Conservation (phyloP, 2,113 vertebrate genomes). For the Odocoileus hemionus region DNA sequence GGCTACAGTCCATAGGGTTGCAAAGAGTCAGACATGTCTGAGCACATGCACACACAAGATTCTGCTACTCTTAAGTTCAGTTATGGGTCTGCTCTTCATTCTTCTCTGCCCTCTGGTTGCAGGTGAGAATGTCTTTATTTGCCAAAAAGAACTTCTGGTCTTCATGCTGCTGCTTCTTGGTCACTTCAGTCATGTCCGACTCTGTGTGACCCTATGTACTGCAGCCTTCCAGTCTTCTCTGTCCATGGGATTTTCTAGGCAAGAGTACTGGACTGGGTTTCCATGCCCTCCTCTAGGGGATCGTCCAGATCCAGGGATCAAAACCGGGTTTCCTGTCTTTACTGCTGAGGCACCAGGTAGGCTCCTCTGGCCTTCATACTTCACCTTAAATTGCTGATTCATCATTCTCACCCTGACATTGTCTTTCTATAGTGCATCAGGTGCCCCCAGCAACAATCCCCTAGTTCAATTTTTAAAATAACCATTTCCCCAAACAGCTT, state of each 20-base stretch:
- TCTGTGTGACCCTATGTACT: background rate
- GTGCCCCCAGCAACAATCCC: background rate
- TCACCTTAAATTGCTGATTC: background rate
- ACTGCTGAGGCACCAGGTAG: background rate
- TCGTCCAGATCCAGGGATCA: background rate
- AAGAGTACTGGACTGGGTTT: background rate
- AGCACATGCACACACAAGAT: background rate
- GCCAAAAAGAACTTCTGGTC: background rate
- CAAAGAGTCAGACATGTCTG: background rate
- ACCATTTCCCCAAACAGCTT: background rate
- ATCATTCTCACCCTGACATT: background rate
- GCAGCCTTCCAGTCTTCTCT: background rate
- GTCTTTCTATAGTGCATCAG: background rate
- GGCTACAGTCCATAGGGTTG: background rate
- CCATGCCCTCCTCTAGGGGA: background rate
- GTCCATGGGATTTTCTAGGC: background rate
- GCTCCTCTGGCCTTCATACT: background rate
- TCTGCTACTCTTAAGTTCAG: background rate
- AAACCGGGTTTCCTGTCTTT: background rate
- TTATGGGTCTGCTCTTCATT: background rate
- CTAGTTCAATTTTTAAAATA: background rate
- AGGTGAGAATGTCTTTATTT: background rate
- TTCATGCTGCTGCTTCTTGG: background rate
- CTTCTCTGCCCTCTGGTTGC: background rate
- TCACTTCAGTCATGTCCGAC: background rate